Percentiles rank a stretch among this genome's conserved stretches.
phyloP scores from a whole-genome alignment of 1,140 invertebrate species.

The Himalopsyche phryganea region DNA sequence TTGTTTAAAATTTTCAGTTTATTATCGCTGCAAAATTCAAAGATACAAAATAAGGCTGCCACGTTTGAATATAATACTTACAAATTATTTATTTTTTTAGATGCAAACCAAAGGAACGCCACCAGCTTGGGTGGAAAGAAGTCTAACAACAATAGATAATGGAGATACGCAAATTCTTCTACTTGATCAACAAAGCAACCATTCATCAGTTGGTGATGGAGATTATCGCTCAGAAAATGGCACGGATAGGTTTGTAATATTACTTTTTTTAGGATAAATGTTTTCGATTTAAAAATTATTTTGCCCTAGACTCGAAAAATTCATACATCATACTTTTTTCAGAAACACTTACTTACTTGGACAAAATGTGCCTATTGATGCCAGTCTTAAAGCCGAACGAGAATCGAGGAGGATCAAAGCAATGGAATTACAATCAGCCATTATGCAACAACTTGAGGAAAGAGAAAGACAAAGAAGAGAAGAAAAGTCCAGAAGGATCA shows the following conservation, averaged over 20 bases:
- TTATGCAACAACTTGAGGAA: slow-evolving; percentile 69
- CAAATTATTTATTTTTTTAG: slow-evolving; percentile 39
- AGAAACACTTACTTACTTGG: slow-evolving; percentile 62
- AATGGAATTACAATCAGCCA: slow-evolving; percentile 67
- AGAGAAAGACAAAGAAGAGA: slow-evolving; percentile 61
- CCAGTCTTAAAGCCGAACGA: slow-evolving; percentile 62
- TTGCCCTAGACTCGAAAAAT: background rate
- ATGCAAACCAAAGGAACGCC: slow-evolving; percentile 51
- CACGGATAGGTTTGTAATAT: slow-evolving; percentile 13
- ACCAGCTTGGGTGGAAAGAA: slow-evolving; percentile 62
- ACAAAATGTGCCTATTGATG: slow-evolving; percentile 69
- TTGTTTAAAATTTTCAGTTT: too few relatives aligned
- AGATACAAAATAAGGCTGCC: too few relatives aligned
- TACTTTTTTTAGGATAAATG: background rate
- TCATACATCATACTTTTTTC: background rate
- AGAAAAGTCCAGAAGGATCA: slow-evolving; percentile 58
- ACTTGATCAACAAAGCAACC: slow-evolving; percentile 43
- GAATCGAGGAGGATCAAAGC: slow-evolving; percentile 67
- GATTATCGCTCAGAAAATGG: slow-evolving; percentile 10
- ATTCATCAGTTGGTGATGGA: slow-evolving; percentile 13
- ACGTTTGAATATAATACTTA: too few relatives aligned
- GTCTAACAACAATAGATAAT: slow-evolving; percentile 54
- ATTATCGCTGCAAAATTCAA: too few relatives aligned
- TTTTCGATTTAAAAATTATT: too few relatives aligned
- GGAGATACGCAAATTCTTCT: slow-evolving; percentile 44